Evolutionary conservation across 2,113 vertebrate genomes (phyloP).

Genomic region (Pantherophis guttatus): DNA sequence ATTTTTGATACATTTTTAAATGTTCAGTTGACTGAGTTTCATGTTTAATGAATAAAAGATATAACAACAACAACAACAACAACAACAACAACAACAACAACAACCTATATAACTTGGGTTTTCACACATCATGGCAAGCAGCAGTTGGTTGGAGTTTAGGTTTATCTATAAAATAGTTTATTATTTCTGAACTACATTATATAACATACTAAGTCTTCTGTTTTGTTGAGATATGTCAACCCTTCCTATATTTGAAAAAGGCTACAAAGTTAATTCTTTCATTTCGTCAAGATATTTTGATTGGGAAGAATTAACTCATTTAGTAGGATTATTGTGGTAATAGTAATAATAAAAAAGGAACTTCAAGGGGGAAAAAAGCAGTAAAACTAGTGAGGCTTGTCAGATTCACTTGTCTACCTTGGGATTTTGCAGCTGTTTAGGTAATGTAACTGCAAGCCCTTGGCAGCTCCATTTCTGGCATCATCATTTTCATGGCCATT

Average conservation of each 20-base stretch:
- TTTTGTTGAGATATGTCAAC: neutral
- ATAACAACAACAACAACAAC: neutral
- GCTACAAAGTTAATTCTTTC: slow-evolving; percentile 19
- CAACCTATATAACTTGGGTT: neutral
- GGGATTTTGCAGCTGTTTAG: slow-evolving; percentile 27
- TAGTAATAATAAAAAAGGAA: neutral
- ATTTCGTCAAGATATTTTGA: slow-evolving; percentile 12
- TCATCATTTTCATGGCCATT: slow-evolving; percentile 49
- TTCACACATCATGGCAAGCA: neutral
- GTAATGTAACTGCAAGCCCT: neutral
- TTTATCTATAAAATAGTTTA: neutral
- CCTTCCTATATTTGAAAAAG: slow-evolving; percentile 42
- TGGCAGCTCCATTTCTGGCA: slow-evolving; percentile 25
- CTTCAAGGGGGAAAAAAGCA: slow-evolving; percentile 34
- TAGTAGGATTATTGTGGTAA: slow-evolving; percentile 9
- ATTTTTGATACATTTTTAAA: no score
- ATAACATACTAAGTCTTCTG: neutral
- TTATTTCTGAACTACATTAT: neutral
- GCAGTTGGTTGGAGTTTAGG: neutral
- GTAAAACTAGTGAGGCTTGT: neutral
- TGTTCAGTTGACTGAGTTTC: no score
- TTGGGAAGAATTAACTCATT: slow-evolving; percentile 23
- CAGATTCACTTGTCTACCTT: slow-evolving; percentile 18
- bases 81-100: neutral
- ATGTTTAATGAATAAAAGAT: no score